Percentiles rank a stretch among this genome's conserved stretches.
Conservation (phyloP, 2,888 invertebrate genomes). For the Conops quadrifasciatus region DNA sequence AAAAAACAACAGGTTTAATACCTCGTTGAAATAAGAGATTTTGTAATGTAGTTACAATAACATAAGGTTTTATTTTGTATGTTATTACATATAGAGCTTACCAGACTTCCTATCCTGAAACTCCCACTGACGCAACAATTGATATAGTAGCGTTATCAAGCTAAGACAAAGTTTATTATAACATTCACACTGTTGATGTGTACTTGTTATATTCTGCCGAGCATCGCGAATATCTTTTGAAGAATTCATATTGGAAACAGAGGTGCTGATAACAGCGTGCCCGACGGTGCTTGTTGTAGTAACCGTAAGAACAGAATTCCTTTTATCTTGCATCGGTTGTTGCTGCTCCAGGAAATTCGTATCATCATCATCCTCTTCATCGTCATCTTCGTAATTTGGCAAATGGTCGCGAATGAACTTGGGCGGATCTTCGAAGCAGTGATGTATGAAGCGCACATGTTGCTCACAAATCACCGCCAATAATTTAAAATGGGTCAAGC, state of each 20-base stretch:
- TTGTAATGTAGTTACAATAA: no score
- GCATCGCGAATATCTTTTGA: neutral
- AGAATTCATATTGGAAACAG: neutral
- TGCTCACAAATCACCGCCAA: constrained; percentile 53
- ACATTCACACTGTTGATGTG: constrained; percentile 53
- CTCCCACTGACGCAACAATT: constrained; percentile 58
- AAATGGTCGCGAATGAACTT: constrained; percentile 54
- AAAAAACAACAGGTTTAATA: no score
- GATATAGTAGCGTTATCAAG: constrained; percentile 57
- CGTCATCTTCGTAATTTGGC: constrained; percentile 52
- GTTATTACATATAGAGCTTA: constrained; percentile 34
- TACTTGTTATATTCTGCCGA: neutral
- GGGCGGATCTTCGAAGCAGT: constrained; percentile 56
- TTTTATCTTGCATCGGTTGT: constrained; percentile 22
- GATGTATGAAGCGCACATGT: constrained; percentile 56
- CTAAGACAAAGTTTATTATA: constrained; percentile 59
- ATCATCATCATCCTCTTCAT: constrained; percentile 44
- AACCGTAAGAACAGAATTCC: neutral
- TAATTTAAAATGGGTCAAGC: constrained; percentile 50
- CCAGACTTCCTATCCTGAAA: constrained; percentile 44
- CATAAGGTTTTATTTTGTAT: neutral
- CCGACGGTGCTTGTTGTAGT: neutral
- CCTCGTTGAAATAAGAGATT: no score
- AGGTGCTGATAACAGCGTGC: neutral
- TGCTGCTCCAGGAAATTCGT: constrained; percentile 13